Evolutionary conservation across 2,113 vertebrate species (phyloP).

Genomic region (Pelecanus crispus): DNA sequence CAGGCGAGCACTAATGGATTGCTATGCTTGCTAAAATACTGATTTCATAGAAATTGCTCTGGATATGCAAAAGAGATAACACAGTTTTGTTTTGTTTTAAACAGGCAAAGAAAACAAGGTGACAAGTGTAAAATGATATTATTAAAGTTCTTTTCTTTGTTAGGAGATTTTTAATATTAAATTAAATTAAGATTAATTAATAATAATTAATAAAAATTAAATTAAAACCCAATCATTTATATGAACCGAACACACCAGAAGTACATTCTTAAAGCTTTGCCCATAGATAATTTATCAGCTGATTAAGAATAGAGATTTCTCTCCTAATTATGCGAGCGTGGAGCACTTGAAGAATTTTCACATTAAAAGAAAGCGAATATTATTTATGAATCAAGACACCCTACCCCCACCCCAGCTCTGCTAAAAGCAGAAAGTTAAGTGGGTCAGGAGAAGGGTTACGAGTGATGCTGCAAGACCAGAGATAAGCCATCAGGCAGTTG

Average conservation of each 20-base stretch:
- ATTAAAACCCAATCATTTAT: neutral
- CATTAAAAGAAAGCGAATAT: slow-evolving; percentile 3
- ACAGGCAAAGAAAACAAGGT: neutral
- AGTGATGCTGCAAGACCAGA: slow-evolving; percentile 72
- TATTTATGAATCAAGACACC: slow-evolving; percentile 12
- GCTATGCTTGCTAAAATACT: neutral
- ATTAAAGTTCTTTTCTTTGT: neutral
- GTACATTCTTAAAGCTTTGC: neutral
- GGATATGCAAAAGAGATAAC: neutral
- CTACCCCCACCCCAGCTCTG: slow-evolving; percentile 16
- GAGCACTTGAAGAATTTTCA: neutral
- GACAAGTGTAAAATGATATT: neutral
- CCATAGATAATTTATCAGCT: slow-evolving; percentile 22
- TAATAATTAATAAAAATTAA: no score
- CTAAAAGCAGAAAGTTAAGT: slow-evolving; percentile 70
- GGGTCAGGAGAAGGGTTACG: slow-evolving; percentile 73
- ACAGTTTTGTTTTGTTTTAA: neutral
- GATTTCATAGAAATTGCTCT: neutral
- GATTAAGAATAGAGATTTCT: slow-evolving; percentile 10
- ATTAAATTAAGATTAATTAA: no score
- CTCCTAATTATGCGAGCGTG: neutral
- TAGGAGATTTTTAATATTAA: neutral
- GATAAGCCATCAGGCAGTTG: slow-evolving; percentile 81
- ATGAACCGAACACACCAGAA: neutral
- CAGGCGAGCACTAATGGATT: neutral